phyloP scores from a whole-genome alignment of 2,113 vertebrate genomes.

The Carlito syrichta region DNA sequence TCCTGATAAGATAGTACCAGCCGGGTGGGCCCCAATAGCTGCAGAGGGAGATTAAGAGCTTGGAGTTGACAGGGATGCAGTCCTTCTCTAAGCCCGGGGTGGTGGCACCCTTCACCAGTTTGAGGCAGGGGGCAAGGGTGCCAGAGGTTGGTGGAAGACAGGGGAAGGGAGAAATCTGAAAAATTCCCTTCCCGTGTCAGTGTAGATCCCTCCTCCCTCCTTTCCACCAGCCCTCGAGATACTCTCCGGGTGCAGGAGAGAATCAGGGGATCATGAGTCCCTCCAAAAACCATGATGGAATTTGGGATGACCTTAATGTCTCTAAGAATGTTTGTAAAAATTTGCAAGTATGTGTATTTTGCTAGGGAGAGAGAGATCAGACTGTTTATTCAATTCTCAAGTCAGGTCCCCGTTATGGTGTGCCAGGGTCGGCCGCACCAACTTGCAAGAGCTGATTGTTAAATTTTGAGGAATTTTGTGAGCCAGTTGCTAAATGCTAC shows the following conservation, averaged over 20 bases:
- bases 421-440: neutral
- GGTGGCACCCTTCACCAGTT: neutral
- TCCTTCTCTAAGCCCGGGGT: neutral
- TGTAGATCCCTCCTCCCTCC: neutral
- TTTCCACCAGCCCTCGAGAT: neutral
- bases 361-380: neutral
- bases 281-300: neutral
- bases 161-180: neutral
- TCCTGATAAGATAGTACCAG: conserved; percentile 21
- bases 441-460: neutral
- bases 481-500: neutral
- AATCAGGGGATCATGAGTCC: too few relatives aligned
- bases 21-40: neutral
- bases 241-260: neutral
- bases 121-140: neutral
- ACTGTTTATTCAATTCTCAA: neutral
- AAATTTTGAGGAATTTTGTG: neutral
- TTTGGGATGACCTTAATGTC: neutral
- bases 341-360: neutral
- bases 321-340: neutral
- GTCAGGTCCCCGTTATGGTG: rapidly evolving
- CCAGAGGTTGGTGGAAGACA: rapidly evolving
- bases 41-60: neutral
- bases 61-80: neutral
- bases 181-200: neutral